Conservation (phyloP, 2,888 invertebrate species). For the Cataglyphis rosenhaueri region DNA sequence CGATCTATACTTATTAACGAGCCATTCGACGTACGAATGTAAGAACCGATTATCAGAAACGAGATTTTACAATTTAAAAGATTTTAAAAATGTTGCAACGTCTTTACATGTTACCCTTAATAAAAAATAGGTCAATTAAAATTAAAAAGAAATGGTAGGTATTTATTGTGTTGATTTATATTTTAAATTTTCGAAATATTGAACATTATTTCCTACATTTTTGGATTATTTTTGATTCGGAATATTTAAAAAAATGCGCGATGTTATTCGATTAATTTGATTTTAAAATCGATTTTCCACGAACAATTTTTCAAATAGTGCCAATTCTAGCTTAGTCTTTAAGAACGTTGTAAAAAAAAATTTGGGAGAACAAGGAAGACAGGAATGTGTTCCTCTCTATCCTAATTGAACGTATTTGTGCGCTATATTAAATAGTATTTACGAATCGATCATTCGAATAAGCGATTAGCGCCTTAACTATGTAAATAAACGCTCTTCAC, state of each 20-base stretch:
- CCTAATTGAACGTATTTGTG: constrained; percentile 19
- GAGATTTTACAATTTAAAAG: constrained; percentile 31
- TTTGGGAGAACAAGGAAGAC: neutral
- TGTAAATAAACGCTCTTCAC: constrained; percentile 42
- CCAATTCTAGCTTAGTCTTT: constrained; percentile 35
- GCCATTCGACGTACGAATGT: constrained; percentile 12
- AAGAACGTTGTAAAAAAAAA: constrained; percentile 20
- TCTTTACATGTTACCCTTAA: constrained; percentile 3
- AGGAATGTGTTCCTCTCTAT: neutral
- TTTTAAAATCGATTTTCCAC: neutral
- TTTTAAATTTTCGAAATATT: neutral
- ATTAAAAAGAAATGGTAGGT: neutral
- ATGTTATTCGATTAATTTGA: neutral
- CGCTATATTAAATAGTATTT: constrained; percentile 39
- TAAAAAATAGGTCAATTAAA: constrained; percentile 46
- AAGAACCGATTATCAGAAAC: constrained; percentile 14
- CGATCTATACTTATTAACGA: constrained; percentile 25
- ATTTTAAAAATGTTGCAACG: constrained; percentile 28
- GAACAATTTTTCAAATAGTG: constrained; percentile 33
- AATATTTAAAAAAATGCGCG: neutral
- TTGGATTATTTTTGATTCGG: neutral
- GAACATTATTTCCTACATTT: neutral
- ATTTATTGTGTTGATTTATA: neutral
- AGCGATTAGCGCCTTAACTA: constrained; percentile 51
- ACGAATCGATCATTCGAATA: constrained; percentile 25